A percentile compares a stretch with the other conserved stretches of the same genome.
Evolutionary conservation across 2,113 vertebrate genomes (phyloP).

Genomic region (Syngnathoides biaculeatus): DNA sequence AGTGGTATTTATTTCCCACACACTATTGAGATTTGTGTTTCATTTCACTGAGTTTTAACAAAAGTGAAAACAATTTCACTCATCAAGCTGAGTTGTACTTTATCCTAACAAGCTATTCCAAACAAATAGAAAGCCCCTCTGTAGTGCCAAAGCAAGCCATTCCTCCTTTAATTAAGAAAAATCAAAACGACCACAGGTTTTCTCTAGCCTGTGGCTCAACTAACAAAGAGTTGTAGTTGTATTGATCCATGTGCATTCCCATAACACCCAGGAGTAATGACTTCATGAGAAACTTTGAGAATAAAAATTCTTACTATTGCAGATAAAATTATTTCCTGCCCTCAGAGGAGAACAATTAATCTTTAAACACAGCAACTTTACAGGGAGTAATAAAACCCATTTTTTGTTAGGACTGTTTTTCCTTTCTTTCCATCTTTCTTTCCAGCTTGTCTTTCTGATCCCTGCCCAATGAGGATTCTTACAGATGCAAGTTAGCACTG

Average conservation of each 20-base stretch:
- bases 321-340: background rate
- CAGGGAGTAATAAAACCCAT: constrained; percentile 1
- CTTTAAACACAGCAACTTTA: background rate
- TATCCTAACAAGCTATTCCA: background rate
- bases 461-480: background rate
- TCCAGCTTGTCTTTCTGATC: background rate
- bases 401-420: constrained; percentile 2
- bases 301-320: constrained; percentile 3
- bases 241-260: background rate
- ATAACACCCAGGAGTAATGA: constrained; percentile 1
- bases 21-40: too few species aligned
- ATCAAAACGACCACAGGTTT: constrained; percentile 2
- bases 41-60: background rate
- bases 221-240: constrained; percentile 3
- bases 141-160: background rate
- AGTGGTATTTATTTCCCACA: too few species aligned
- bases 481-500: background rate
- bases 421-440: background rate
- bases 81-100: background rate
- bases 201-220: background rate
- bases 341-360: constrained; percentile 2
- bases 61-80: background rate
- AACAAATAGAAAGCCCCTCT: background rate
- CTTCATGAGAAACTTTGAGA: constrained; percentile 10
- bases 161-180: constrained; percentile 1